Conservation (phyloP, 2,113 vertebrate species). For the Apteryx owenii region DNA sequence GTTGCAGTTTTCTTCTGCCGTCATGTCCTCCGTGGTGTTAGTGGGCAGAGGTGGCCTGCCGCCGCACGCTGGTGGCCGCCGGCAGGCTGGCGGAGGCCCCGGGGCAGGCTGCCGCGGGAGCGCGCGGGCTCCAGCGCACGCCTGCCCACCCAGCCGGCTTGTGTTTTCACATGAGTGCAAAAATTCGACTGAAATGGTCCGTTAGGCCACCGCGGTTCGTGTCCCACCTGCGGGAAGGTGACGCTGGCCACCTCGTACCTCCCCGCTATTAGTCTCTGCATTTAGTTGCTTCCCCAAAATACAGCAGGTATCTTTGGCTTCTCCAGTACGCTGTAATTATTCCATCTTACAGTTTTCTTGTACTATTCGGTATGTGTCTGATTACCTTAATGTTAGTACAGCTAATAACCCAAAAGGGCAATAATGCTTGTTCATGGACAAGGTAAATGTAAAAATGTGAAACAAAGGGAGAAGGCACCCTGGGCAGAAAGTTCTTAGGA, state of each 20-base stretch:
- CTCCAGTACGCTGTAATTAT: not conserved
- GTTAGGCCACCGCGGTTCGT: accelerated
- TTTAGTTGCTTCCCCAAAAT: not conserved
- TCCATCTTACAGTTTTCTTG: not conserved
- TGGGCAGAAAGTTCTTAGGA: not conserved
- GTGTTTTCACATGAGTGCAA: not conserved
- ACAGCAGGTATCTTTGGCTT: not conserved
- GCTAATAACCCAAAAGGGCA: not conserved
- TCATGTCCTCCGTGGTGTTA: accelerated
- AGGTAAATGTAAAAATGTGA: not conserved
- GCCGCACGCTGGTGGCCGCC: too few species aligned
- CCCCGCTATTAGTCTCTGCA: accelerated
- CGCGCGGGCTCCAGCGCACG: too few species aligned
- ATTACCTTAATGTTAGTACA: not conserved
- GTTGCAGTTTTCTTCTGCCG: not conserved
- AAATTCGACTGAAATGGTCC: not conserved
- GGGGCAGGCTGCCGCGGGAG: too few species aligned
- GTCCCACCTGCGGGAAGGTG: accelerated
- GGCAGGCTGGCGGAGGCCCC: too few species aligned
- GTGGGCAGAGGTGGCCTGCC: not conserved
- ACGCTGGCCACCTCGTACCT: not conserved
- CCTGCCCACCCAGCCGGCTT: not conserved
- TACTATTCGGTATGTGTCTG: not conserved
- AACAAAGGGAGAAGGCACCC: not conserved
- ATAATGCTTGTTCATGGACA: not conserved